A percentile compares a stretch with the other conserved stretches of the same genome.
Conservation (phyloP, 2,113 vertebrate genomes). For the Periophthalmodon schlosseri region DNA sequence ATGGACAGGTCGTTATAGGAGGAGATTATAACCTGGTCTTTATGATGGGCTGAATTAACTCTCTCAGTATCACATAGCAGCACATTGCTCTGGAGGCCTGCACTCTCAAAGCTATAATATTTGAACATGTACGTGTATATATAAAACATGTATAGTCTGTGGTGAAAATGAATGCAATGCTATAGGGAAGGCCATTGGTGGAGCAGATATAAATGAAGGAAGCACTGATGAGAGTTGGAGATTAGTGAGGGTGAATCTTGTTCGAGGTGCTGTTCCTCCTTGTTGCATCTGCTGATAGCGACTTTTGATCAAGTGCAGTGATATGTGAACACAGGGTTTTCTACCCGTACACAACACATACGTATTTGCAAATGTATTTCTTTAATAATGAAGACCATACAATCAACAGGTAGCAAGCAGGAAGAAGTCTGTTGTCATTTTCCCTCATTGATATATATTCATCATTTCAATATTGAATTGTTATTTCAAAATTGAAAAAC, state of each 20-base stretch:
- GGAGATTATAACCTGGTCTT: slow-evolving; percentile 73
- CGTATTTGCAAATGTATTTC: slow-evolving; percentile 51
- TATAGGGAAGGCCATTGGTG: slow-evolving; percentile 63
- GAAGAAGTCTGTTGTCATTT: too few relatives aligned
- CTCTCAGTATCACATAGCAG: slow-evolving; percentile 67
- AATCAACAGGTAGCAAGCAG: background rate
- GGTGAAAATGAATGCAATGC: slow-evolving; percentile 44
- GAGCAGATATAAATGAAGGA: slow-evolving; percentile 64
- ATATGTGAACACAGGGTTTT: slow-evolving; percentile 73
- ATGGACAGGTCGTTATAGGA: slow-evolving; percentile 74
- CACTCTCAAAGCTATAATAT: slow-evolving; percentile 52
- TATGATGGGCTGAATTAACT: slow-evolving; percentile 69
- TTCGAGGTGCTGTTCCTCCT: slow-evolving; percentile 74
- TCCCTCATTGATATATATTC: too few relatives aligned
- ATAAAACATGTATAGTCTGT: slow-evolving; percentile 8
- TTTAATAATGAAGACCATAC: background rate
- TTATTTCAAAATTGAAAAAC: too few relatives aligned
- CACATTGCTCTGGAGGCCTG: slow-evolving; percentile 62
- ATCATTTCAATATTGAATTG: too few relatives aligned
- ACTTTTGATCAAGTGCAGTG: slow-evolving; percentile 59
- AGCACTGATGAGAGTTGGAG: slow-evolving; percentile 76
- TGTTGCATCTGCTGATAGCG: slow-evolving; percentile 70
- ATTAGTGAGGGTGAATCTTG: slow-evolving; percentile 78
- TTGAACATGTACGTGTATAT: slow-evolving; percentile 11
- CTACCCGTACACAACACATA: slow-evolving; percentile 64